These are phyloP conservation scores for Steinernema feltiae DNA, from an alignment of 1,140 invertebrate genomes.

Conservation along the genomic window DNA sequence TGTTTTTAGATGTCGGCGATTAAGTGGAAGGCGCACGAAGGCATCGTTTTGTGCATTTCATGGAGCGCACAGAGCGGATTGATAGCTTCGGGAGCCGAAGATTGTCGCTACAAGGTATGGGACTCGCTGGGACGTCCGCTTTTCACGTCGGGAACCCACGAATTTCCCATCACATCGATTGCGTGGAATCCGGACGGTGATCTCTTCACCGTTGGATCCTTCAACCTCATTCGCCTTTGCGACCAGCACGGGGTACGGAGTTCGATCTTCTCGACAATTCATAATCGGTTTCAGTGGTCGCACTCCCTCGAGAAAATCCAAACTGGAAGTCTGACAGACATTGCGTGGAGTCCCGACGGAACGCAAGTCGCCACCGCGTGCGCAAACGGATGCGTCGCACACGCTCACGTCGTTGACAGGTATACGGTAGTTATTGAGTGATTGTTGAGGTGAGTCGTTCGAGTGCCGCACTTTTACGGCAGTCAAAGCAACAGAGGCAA, in stretches of 20 bases:
- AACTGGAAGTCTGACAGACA: slow-evolving; percentile 75
- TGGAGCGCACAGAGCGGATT: slow-evolving; percentile 82
- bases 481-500: too few species aligned
- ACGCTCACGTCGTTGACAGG: slow-evolving; percentile 84
- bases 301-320: slow-evolving; percentile 79
- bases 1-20: slow-evolving; percentile 54
- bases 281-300: slow-evolving; percentile 74
- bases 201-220: slow-evolving; percentile 84
- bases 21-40: slow-evolving; percentile 93
- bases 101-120: slow-evolving; percentile 89
- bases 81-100: slow-evolving; percentile 87
- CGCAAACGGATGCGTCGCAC: slow-evolving; percentile 78
- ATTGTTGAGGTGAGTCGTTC: too few species aligned
- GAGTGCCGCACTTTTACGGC: too few species aligned
- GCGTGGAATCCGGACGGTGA: slow-evolving; percentile 83
- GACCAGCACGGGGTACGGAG: slow-evolving; percentile 79
- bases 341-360: slow-evolving; percentile 88
- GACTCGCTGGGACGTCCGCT: slow-evolving; percentile 79
- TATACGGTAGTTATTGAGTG: slow-evolving; percentile 58
- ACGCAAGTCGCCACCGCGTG: slow-evolving; percentile 88
- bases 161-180: slow-evolving; percentile 82
- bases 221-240: slow-evolving; percentile 82
- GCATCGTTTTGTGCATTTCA: slow-evolving; percentile 74
- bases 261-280: slow-evolving; percentile 16
- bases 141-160: slow-evolving; percentile 73